Evolutionary conservation across 2,888 invertebrate genomes (phyloP).

Genomic region (Sarcophaga rosellei): DNA sequence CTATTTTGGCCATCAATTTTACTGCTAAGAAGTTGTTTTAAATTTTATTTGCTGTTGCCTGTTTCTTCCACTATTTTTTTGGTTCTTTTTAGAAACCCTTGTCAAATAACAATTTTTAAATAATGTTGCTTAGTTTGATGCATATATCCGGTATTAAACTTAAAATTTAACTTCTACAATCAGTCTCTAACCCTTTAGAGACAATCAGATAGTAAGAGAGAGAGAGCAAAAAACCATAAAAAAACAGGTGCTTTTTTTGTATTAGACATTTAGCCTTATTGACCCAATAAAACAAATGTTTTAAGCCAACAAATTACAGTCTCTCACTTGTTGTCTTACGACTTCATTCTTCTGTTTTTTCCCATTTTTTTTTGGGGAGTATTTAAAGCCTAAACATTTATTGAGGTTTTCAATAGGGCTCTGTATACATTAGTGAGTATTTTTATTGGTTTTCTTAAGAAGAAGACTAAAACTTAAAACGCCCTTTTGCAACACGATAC

Average conservation of each 20-base stretch:
- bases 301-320: slow-evolving; percentile 56
- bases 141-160: slow-evolving; percentile 64
- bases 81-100: slow-evolving; percentile 51
- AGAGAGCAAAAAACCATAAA: slow-evolving; percentile 33
- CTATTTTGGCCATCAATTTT: slow-evolving; percentile 36
- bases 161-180: slow-evolving; percentile 37
- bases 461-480: slow-evolving; percentile 8
- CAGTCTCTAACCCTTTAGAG: slow-evolving; percentile 13
- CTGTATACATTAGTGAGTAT: slow-evolving; percentile 1
- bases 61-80: neutral
- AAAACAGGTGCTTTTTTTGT: slow-evolving; percentile 63
- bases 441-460: slow-evolving; percentile 47
- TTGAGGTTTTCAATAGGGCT: slow-evolving; percentile 48
- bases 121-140: slow-evolving; percentile 66
- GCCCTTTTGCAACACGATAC: slow-evolving; percentile 67
- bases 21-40: neutral
- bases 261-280: slow-evolving; percentile 60
- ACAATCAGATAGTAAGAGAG: slow-evolving; percentile 30
- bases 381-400: slow-evolving; percentile 67
- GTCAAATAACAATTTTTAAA: slow-evolving; percentile 60
- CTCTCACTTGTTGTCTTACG: slow-evolving; percentile 10
- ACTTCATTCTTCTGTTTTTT: neutral
- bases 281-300: slow-evolving; percentile 61
- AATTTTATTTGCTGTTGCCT: neutral
- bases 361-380: slow-evolving; percentile 23